Conservation (phyloP, 2,888 invertebrate species). For the Hoplodrina ambigua region DNA sequence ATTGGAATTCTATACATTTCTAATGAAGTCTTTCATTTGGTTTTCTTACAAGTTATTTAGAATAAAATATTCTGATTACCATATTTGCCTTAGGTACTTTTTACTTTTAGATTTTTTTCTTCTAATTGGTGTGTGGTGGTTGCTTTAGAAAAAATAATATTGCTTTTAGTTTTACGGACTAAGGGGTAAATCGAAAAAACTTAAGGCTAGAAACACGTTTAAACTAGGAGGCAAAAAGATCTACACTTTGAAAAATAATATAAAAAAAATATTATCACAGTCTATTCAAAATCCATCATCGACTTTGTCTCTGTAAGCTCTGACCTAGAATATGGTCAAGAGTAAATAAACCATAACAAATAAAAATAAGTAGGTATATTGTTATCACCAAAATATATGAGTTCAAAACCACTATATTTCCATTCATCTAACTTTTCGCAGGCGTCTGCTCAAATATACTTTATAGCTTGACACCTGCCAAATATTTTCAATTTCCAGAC, state of each 20-base stretch:
- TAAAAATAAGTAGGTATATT: no score
- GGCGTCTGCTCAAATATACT: not conserved
- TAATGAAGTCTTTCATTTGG: conserved; percentile 13
- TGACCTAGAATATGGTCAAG: no score
- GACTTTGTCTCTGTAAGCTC: no score
- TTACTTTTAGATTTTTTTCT: not conserved
- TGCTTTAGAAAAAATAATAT: no score
- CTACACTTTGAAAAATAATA: not conserved
- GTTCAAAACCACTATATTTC: not conserved
- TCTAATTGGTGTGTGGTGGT: no score
- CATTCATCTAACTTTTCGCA: not conserved
- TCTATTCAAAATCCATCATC: no score
- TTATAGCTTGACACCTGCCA: conserved; percentile 6
- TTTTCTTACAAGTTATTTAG: conserved; percentile 6
- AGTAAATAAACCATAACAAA: no score
- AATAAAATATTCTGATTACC: not conserved
- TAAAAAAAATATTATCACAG: no score
- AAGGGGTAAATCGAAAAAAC: not conserved
- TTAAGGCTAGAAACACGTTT: not conserved
- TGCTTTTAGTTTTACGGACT: no score
- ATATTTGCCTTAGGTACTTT: not conserved
- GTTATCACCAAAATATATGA: not conserved
- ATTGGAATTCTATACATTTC: conserved; percentile 23
- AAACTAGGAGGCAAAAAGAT: not conserved
- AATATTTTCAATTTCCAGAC: conserved; percentile 1